These are phyloP conservation scores for Xerus rutilus DNA, from an alignment of 2,797 vertebrate species.

Conservation along the genomic window DNA sequence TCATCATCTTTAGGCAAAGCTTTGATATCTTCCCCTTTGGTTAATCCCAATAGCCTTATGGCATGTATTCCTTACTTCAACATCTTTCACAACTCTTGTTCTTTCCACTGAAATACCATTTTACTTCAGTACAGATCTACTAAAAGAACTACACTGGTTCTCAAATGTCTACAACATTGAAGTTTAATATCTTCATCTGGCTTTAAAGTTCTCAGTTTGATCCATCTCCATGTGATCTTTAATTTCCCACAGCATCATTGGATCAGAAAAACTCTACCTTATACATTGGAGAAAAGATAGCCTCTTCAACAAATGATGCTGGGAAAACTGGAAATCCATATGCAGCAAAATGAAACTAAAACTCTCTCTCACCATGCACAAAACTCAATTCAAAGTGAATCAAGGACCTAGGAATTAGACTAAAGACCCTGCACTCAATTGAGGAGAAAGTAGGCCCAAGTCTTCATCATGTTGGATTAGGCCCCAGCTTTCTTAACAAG, in stretches of 20 bases:
- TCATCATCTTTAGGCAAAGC: neutral
- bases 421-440: too few relatives aligned
- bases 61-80: neutral
- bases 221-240: neutral
- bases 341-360: too few relatives aligned
- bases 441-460: too few relatives aligned
- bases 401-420: too few relatives aligned
- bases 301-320: too few relatives aligned
- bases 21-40: neutral
- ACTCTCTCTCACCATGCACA: too few relatives aligned
- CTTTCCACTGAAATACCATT: conserved; percentile 8
- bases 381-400: too few relatives aligned
- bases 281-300: neutral
- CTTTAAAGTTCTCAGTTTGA: neutral
- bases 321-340: too few relatives aligned
- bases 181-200: neutral
- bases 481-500: too few relatives aligned
- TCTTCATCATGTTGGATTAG: too few relatives aligned
- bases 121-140: conserved; percentile 8
- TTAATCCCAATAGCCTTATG: conserved; percentile 7
- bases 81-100: conserved; percentile 28
- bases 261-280: neutral
- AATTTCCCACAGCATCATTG: neutral
- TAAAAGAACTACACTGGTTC: neutral
- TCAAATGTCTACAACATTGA: neutral